phyloP scores from a whole-genome alignment of 2,797 vertebrate genomes.

The Prunella strophiata region DNA sequence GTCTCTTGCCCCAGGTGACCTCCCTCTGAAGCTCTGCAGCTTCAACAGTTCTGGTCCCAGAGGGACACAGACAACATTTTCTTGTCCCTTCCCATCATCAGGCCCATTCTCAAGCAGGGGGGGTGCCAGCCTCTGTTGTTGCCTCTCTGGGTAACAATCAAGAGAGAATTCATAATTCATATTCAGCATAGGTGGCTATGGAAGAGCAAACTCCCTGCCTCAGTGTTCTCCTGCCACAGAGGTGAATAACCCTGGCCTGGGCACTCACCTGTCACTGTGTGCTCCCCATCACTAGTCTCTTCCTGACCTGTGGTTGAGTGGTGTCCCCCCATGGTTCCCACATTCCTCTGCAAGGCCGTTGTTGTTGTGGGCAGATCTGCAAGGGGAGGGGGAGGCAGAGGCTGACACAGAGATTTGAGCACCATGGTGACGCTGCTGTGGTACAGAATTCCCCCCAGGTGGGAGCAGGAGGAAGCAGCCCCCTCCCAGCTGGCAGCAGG shows the following conservation, averaged over 20 bases:
- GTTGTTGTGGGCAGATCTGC: not conserved
- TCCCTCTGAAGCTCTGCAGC: not conserved
- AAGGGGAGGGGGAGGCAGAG: not conserved
- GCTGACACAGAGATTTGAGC: not conserved
- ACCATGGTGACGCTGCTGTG: not conserved
- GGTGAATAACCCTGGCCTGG: too few relatives aligned
- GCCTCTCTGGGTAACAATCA: not conserved
- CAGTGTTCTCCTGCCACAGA: fast-evolving
- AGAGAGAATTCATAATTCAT: not conserved
- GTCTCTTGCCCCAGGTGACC: not conserved
- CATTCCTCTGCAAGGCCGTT: fast-evolving
- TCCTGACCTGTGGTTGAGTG: not conserved
- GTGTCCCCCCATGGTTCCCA: not conserved
- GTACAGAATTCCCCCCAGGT: not conserved
- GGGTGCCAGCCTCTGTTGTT: not conserved
- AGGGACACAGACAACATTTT: not conserved
- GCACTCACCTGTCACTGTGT: not conserved
- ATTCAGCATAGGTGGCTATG: fast-evolving
- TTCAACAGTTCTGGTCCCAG: not conserved
- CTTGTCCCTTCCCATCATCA: not conserved
- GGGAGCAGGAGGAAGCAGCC: not conserved
- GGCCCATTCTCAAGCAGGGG: not conserved
- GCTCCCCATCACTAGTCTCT: not conserved
- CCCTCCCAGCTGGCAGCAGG: not conserved
- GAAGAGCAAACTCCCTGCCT: not conserved